Conservation (phyloP, 1,140 invertebrate species). For the Hirudo medicinalis region DNA sequence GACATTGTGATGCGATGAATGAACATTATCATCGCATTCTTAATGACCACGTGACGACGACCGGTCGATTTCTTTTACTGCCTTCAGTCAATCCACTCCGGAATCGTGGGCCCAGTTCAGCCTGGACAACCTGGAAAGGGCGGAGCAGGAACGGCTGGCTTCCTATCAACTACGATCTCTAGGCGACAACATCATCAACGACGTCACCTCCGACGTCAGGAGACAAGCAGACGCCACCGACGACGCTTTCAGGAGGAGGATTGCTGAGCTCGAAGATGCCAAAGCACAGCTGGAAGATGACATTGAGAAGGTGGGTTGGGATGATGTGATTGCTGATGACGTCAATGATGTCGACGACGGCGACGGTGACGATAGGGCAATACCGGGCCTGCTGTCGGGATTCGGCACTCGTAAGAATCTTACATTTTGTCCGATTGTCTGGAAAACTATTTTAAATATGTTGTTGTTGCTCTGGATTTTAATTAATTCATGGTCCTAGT, state of each 20-base stretch:
- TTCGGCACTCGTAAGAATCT: too few relatives aligned
- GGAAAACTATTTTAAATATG: too few relatives aligned
- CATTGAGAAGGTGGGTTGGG: constrained; percentile 33
- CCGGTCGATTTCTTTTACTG: background rate
- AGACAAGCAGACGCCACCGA: constrained; percentile 40
- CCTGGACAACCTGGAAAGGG: constrained; percentile 40
- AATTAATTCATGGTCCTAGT: too few relatives aligned
- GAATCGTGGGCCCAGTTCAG: constrained; percentile 42
- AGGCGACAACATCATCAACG: constrained; percentile 35
- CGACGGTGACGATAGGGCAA: background rate
- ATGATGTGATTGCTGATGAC: background rate
- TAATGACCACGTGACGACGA: background rate
- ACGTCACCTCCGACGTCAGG: constrained; percentile 39
- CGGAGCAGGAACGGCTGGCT: constrained; percentile 40
- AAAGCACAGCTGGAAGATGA: constrained; percentile 40
- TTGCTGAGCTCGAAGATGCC: constrained; percentile 39
- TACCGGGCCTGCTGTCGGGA: too few relatives aligned
- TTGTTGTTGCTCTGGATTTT: too few relatives aligned
- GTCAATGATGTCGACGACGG: background rate
- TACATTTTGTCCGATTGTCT: too few relatives aligned
- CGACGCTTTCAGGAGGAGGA: constrained; percentile 35
- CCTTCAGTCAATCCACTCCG: constrained; percentile 39
- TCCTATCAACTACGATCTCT: constrained; percentile 38
- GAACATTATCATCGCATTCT: too few relatives aligned
- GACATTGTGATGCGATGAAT: too few relatives aligned